Base-by-base conservation (phyloP, 2,797 vertebrate species). In the Alca torda region DNA sequence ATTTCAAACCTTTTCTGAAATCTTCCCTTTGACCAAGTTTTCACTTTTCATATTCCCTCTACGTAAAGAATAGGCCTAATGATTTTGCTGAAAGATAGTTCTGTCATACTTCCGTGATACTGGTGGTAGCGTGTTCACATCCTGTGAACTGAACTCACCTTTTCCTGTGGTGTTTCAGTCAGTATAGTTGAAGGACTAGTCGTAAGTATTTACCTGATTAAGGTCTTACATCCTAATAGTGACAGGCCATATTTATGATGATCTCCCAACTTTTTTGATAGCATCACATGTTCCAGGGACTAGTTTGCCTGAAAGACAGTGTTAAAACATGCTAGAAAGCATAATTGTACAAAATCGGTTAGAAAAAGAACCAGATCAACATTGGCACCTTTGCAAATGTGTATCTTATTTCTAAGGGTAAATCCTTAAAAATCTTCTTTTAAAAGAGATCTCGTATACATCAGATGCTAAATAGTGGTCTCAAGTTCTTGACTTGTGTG, bases 191-290 rank as follows among this genome's bases (percentile, higher is more conserved):
- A 67, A 78, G 61, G 26, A n/a, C 20, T 78, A 30, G 4, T 16
- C 80, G 5, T 33, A 46, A 67, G 4, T 67, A 12, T 46, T 50
- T 63, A n/a, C 0, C 0, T 70, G 17, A 10, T 65, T 60, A 8
- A 61, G 10, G 8, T 43, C 13, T 87, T 67, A 1, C 1, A 56
- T 63, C 20, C 23, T 75, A 20, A 24, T 53, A 57, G 28, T 60
- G 20, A 39, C 3, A 57, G 64, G 57, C 4, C 39, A 39, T 76
- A 35, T 77, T 89, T 46, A 3, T 37, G 48, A 33, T 72, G 20
- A 21, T 68, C 13, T 93, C n/a, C 9, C 3, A 5, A 28, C 19
- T 51, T 63, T 83, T 72, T 87, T 74, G n/a, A 9, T 60, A 79
- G 39, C n/a, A 72, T 54, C 31, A 33, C 1, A 0, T 76, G 31